Base-by-base conservation (phyloP, 2,113 vertebrate genomes). In the Manacus vitellinus region DNA sequence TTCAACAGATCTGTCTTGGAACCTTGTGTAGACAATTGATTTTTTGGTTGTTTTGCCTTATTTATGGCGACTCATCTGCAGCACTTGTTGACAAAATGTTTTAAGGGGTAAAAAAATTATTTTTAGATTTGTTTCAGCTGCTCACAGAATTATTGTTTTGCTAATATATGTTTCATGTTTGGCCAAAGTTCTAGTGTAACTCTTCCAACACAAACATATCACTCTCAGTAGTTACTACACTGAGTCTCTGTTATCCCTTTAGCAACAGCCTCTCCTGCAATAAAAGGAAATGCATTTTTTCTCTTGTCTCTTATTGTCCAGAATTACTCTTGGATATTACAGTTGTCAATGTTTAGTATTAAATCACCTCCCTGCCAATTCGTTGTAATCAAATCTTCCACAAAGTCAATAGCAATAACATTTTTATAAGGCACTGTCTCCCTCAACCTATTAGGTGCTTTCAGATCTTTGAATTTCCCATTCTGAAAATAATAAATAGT, bases 321-420 rank as follows among this genome's bases (percentile, higher is more conserved):
- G 79, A 93, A 94, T 94, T 92, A 87, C 71, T 96, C 85, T 89
- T 95, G 83, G 93, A 87, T 95, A 83, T 94, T 90, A 89, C 67
- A 88, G 83, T 49, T 68, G 7, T 94, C 95, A 85, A 59, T 82
- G 92, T 89, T 97, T 88, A 85, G 89, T 51, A 92, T 92, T 97
- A 95, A 92, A 96, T 96, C 76, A 96, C 94, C 95, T 95, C 71
- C 71, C 83, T 91, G 94, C 59, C 94, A 93, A 96, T 95, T 97
- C 85, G 12, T 83, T 71, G 91, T 94, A 97, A 97, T 95, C 91
- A 93, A 96, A 95, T 96, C 91, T 95, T 87, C 91, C 71, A 68
- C 80, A 77, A 89, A 96, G 92, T 95, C 96, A 71, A 97, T 97
- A 96, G 85, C 88, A 96, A 89, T 97, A 96, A 91, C 91, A 72